Evolutionary conservation across 2,113 vertebrate genomes (phyloP), one percentile per base, ranked within the genome.

Genomic region (Labeo rohita): DNA sequence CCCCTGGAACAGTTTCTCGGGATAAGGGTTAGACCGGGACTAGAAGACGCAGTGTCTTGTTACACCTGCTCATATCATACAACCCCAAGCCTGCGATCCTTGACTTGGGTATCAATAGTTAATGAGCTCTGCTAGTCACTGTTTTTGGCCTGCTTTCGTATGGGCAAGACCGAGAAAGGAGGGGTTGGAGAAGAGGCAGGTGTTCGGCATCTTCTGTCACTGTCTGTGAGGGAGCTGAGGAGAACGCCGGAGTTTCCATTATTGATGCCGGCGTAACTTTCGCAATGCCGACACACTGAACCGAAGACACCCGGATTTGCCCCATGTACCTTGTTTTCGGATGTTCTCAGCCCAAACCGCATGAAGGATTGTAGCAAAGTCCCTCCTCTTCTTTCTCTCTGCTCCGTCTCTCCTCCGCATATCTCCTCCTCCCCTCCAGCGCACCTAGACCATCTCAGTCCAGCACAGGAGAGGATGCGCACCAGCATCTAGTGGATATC

Each of bases 61-160:
- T 92, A 90, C 93, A 90, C 84, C 84, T 90, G 85, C 76, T 92
- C 87, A 83, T 85, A 87, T 91, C 84, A 89, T 89, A 90, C 90
- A 90, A 89, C 90, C 52, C 81, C 76, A 61, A 34, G 84, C 78
- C 73, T 81, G 80, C 80, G 84, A 75, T 85, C 82, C 86, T 81
- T 65, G 81, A 90, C 88, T 90, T 83, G 84, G 65, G 90, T 81
- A 89, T 95, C 79, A 90, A 94, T 94, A 89, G 93, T 95, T 93
- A 77, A 95, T 90, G 79, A 89, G n/a, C 52, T 85, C 52, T 52
- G 63, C 34, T 75, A 84, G 86, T 28, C 86, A 80, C 54, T 85
- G 56, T 73, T 65, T 70, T 66, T 56, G 81, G 34, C 87, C 75
- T 79, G 56, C 68, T 87, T 59, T 87, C 47, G 13, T 76, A 81